Evolutionary conservation across 2,797 vertebrate species (phyloP).

Genomic region (Pantherophis alleghaniensis): DNA sequence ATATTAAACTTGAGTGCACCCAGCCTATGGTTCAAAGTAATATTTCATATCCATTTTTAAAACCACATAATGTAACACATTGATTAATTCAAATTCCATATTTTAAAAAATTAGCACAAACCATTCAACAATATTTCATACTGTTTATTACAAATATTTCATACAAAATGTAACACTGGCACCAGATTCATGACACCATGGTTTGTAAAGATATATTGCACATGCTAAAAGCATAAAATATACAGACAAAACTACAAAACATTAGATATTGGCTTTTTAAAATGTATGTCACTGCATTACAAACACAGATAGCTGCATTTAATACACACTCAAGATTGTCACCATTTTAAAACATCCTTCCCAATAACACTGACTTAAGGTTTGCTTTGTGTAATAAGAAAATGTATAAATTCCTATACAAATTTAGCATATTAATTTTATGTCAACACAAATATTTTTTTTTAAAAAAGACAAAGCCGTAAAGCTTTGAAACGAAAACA

Average conservation of each 20-base stretch:
- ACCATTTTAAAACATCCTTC: conserved; percentile 71
- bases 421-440: conserved; percentile 71
- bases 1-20: conserved; percentile 70
- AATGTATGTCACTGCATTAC: conserved; percentile 71
- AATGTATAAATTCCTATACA: conserved; percentile 72
- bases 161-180: conserved; percentile 79
- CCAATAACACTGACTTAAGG: conserved; percentile 74
- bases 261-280: conserved; percentile 68
- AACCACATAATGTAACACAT: conserved; percentile 54
- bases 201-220: conserved; percentile 80
- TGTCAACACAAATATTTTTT: conserved; percentile 70
- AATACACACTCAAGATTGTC: conserved; percentile 76
- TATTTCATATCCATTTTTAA: conserved; percentile 50
- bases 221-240: conserved; percentile 78
- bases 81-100: conserved; percentile 61
- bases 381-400: conserved; percentile 72
- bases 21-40: conserved; percentile 57
- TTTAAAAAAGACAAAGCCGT: conserved; percentile 66
- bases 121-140: conserved; percentile 69
- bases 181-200: conserved; percentile 71
- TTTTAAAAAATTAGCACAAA: conserved; percentile 69
- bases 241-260: conserved; percentile 71
- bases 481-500: conserved; percentile 71
- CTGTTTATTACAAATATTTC: conserved; percentile 73
- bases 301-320: conserved; percentile 69